Evolutionary conservation across 2,888 invertebrate genomes (phyloP).

Genomic region (Cecidostiba fungosa): DNA sequence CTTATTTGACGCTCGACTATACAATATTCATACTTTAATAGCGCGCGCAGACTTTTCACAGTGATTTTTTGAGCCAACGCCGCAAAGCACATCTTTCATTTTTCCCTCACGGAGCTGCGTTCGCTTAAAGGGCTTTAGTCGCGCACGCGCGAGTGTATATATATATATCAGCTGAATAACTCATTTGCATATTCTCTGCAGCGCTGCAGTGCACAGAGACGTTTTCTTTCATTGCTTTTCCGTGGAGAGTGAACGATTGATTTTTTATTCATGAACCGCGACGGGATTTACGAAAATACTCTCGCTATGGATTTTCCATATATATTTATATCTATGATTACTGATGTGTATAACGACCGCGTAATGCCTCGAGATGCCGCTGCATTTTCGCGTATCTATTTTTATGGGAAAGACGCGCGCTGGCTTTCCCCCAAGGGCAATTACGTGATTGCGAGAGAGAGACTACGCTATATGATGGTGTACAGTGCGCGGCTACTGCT

Average conservation of each 20-base stretch:
- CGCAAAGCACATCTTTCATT: constrained; percentile 46
- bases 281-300: not conserved
- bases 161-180: constrained; percentile 12
- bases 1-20: constrained; percentile 62
- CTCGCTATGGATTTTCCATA: not conserved
- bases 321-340: not conserved
- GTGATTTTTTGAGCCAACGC: constrained; percentile 47
- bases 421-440: not conserved
- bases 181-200: constrained; percentile 22
- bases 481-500: not conserved
- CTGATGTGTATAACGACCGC: too few species aligned
- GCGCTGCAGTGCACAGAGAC: not conserved
- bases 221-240: not conserved
- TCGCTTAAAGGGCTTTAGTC: constrained; percentile 19
- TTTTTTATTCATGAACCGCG: not conserved
- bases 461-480: too few species aligned
- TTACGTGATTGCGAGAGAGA: constrained; percentile 24
- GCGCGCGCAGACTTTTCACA: constrained; percentile 40
- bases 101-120: not conserved
- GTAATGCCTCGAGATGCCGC: not conserved
- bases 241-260: not conserved
- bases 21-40: constrained; percentile 64
- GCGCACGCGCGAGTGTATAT: not conserved
- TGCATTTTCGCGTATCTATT: not conserved
- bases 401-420: too few species aligned